Percentiles rank a stretch among this genome's conserved stretches.
phyloP scores from a whole-genome alignment of 2,888 invertebrate genomes.

The Zygaena filipendulae region DNA sequence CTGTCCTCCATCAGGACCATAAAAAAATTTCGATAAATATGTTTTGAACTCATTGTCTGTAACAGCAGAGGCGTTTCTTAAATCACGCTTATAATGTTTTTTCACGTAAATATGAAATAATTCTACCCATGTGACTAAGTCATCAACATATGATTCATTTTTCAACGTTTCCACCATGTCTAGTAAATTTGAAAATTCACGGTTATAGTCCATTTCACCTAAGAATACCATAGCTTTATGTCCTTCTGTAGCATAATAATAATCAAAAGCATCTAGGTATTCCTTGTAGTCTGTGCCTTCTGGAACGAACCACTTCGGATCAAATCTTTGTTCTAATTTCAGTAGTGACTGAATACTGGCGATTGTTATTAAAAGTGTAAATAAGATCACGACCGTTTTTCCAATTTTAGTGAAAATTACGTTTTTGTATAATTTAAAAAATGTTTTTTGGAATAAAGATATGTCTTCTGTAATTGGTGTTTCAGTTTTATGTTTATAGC shows the following conservation, averaged over 20 bases:
- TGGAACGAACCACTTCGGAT: conserved; percentile 84
- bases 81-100: conserved; percentile 56
- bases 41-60: conserved; percentile 67
- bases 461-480: conserved; percentile 63
- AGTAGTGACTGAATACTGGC: conserved; percentile 72
- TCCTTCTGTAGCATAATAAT: conserved; percentile 74
- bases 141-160: conserved; percentile 62
- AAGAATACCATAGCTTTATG: conserved; percentile 73
- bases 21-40: conserved; percentile 76
- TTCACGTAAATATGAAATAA: conserved; percentile 72
- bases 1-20: conserved; percentile 74
- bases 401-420: conserved; percentile 73
- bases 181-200: conserved; percentile 69
- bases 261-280: conserved; percentile 64
- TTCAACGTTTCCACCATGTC: conserved; percentile 61
- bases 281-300: conserved; percentile 73
- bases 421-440: conserved; percentile 72
- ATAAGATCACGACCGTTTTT: conserved; percentile 71
- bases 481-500: conserved; percentile 71
- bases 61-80: conserved; percentile 55
- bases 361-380: conserved; percentile 69
- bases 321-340: conserved; percentile 80
- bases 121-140: conserved; percentile 72
- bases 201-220: conserved; percentile 73
- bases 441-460: conserved; percentile 66